A percentile compares a stretch with the other conserved stretches of the same genome.
phyloP scores from a whole-genome alignment of 2,888 invertebrate species.

The Mamestra brassicae region DNA sequence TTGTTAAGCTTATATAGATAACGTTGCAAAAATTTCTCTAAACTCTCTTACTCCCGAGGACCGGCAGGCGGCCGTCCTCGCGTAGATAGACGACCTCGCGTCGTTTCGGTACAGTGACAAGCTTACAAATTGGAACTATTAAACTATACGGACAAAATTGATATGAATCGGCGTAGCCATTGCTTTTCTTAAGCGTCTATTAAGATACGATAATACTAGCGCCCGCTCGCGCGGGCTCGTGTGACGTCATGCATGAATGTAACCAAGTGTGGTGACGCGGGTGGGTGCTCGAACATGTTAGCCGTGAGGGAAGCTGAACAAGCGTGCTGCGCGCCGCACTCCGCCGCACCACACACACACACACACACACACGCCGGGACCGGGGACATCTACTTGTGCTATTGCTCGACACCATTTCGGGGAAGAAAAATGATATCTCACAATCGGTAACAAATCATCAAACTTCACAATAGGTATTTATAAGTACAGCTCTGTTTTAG shows the following conservation, averaged over 20 bases:
- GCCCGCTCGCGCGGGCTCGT: slow-evolving; percentile 81
- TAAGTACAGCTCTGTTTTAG: slow-evolving; percentile 81
- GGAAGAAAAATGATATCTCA: slow-evolving; percentile 88
- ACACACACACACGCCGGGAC: slow-evolving; percentile 77
- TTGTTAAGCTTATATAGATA: slow-evolving; percentile 89
- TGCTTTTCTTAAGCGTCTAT: slow-evolving; percentile 88
- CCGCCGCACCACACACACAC: slow-evolving; percentile 52
- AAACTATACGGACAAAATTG: slow-evolving; percentile 90
- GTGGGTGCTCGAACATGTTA: slow-evolving; percentile 61
- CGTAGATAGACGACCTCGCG: slow-evolving; percentile 79
- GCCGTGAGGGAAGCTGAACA: slow-evolving; percentile 71
- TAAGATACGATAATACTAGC: slow-evolving; percentile 87
- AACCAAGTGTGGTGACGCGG: slow-evolving; percentile 66
- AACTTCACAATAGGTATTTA: slow-evolving; percentile 74
- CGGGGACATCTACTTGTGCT: slow-evolving; percentile 72
- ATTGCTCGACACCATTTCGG: slow-evolving; percentile 87
- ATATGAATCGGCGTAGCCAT: slow-evolving; percentile 90
- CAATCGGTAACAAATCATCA: slow-evolving; percentile 77
- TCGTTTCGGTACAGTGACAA: slow-evolving; percentile 86
- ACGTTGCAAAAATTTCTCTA: slow-evolving; percentile 88
- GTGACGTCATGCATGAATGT: slow-evolving; percentile 74
- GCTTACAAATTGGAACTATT: slow-evolving; percentile 90
- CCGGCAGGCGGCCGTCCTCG: slow-evolving; percentile 78
- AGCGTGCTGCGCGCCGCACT: slow-evolving; percentile 78
- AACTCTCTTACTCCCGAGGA: slow-evolving; percentile 83